phyloP scores from a whole-genome alignment of 1,140 invertebrate species.

The Heliconius eleuchia region DNA sequence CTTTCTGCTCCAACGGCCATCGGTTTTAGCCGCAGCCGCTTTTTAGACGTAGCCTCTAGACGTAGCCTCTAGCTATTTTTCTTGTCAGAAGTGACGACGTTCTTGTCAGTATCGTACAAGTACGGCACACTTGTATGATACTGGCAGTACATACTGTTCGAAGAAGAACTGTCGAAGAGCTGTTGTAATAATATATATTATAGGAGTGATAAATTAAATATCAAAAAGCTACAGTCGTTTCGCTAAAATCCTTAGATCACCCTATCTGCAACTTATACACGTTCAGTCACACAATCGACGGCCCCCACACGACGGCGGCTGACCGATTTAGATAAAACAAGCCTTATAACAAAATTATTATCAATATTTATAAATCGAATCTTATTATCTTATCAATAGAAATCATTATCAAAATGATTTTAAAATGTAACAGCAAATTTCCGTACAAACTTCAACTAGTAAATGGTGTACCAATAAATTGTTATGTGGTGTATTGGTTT shows the following conservation, averaged over 20 bases:
- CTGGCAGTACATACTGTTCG: no score
- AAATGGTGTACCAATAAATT: constrained; percentile 66
- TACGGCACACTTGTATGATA: no score
- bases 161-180: no score
- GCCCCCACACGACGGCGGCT: constrained; percentile 68
- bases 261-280: constrained; percentile 52
- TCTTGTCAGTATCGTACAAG: no score
- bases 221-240: not conserved
- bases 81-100: no score
- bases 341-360: constrained; percentile 44
- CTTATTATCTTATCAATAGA: constrained; percentile 14
- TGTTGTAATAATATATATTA: no score
- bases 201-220: no score
- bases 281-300: constrained; percentile 55
- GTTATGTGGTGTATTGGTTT: constrained; percentile 61
- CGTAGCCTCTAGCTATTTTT: no score
- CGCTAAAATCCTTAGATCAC: not conserved
- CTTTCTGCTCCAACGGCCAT: no score
- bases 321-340: constrained; percentile 72
- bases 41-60: no score
- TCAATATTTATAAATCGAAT: not conserved
- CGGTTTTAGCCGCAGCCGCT: no score
- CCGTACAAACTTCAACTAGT: constrained; percentile 58
- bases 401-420: not conserved
- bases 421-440: constrained; percentile 35